Conservation (phyloP, 2,888 invertebrate genomes). For the Epiblema foenella region DNA sequence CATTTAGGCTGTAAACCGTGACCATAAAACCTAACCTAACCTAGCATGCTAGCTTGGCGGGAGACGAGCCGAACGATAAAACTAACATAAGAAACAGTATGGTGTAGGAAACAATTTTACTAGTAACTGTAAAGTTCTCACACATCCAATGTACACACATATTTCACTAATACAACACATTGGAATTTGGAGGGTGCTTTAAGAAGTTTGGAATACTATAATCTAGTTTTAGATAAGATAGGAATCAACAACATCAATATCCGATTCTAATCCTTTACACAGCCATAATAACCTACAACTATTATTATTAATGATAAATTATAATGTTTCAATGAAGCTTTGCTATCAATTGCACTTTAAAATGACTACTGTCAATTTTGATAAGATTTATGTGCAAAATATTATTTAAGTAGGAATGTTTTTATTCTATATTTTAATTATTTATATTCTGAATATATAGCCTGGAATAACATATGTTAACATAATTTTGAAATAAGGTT, state of each 20-base stretch:
- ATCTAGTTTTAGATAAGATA: constrained; percentile 24
- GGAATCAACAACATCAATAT: constrained; percentile 41
- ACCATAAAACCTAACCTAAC: too few species aligned
- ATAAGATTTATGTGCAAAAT: constrained; percentile 5
- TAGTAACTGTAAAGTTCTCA: constrained; percentile 5
- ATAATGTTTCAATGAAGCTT: constrained; percentile 6
- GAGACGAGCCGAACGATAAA: background rate
- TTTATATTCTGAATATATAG: too few species aligned
- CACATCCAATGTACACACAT: constrained; percentile 21
- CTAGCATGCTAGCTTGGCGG: too few species aligned
- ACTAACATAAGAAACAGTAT: background rate
- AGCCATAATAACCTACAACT: constrained; percentile 43
- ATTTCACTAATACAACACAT: constrained; percentile 34
- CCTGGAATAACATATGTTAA: too few species aligned
- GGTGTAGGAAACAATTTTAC: constrained; percentile 6
- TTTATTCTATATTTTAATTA: too few species aligned
- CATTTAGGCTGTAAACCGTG: too few species aligned
- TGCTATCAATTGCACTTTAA: constrained; percentile 1
- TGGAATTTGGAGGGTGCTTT: constrained; percentile 17
- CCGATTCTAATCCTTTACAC: constrained; percentile 34
- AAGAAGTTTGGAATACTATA: constrained; percentile 2
- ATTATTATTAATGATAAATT: constrained; percentile 12
- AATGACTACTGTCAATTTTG: background rate
- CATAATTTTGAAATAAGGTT: too few species aligned
- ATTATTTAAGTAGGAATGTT: too few species aligned